Conservation (phyloP, 2,797 vertebrate genomes). For the Molothrus aeneus region DNA sequence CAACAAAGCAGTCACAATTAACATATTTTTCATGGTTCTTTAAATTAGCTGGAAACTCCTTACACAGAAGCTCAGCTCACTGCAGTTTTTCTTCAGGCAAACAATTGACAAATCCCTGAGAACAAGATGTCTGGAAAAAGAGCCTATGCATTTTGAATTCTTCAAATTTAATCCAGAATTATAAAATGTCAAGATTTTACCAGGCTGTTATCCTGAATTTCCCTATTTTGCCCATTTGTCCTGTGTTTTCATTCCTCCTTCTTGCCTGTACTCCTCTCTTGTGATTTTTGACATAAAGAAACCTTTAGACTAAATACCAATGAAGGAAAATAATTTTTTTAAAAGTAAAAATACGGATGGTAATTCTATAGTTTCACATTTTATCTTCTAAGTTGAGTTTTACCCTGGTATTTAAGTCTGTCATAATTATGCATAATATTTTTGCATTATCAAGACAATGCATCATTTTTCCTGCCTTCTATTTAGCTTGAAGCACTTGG, state of each 20-base stretch:
- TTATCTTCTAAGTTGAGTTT: neutral
- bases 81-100: slow-evolving; percentile 27
- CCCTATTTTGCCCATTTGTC: slow-evolving; percentile 6
- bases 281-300: neutral
- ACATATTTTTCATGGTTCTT: neutral
- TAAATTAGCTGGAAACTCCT: neutral
- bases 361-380: neutral
- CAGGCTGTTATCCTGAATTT: neutral
- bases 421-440: neutral
- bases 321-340: neutral
- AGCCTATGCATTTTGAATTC: slow-evolving; percentile 55
- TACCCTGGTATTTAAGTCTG: neutral
- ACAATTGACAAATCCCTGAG: slow-evolving; percentile 28
- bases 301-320: neutral
- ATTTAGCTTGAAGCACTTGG: neutral
- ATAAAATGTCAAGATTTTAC: slow-evolving; percentile 1
- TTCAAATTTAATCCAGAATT: slow-evolving; percentile 39
- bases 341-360: neutral
- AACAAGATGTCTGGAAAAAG: neutral
- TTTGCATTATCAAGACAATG: neutral
- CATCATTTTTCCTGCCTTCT: neutral
- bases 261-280: neutral
- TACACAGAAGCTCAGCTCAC: neutral
- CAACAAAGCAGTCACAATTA: neutral
- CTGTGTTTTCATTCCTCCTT: neutral